phyloP scores from a whole-genome alignment of 2,797 vertebrate genomes.

The Nannoperca australis region DNA sequence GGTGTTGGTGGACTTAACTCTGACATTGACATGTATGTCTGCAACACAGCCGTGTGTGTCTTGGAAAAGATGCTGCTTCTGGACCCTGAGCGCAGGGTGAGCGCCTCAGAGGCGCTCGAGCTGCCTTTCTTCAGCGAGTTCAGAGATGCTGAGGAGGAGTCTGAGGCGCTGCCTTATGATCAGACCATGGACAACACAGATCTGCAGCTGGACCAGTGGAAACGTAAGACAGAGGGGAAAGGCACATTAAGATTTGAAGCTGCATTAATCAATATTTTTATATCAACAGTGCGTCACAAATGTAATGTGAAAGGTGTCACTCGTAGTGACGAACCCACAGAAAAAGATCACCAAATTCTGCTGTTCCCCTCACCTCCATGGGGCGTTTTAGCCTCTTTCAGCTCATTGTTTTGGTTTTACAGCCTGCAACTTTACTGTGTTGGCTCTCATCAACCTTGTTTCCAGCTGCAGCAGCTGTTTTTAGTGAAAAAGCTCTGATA shows the following conservation, averaged over 20 bases:
- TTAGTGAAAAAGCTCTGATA: neutral
- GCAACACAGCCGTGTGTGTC: constrained; percentile 88
- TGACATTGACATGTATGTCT: neutral
- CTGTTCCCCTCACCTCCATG: neutral
- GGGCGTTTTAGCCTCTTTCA: neutral
- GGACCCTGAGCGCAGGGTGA: constrained; percentile 92
- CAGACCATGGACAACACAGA: constrained; percentile 95
- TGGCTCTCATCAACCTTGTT: neutral
- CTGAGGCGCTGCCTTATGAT: constrained; percentile 91
- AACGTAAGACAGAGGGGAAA: constrained; percentile 85
- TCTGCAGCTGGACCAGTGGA: constrained; percentile 95
- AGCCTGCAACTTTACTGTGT: neutral
- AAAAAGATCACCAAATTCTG: neutral
- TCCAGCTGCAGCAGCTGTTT: neutral
- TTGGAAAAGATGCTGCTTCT: constrained; percentile 96
- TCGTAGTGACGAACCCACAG: neutral
- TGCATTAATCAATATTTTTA: neutral
- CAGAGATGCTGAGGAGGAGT: constrained; percentile 91
- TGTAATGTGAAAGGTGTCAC: neutral
- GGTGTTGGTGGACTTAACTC: neutral
- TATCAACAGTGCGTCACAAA: neutral
- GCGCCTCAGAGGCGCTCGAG: constrained; percentile 89
- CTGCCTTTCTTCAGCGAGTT: constrained; percentile 93
- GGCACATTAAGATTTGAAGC: neutral
- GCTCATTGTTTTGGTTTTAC: neutral